A percentile compares a stretch with the other conserved stretches of the same genome.
These are phyloP conservation scores for Etheostoma nigrum DNA, from an alignment of 2,797 vertebrate species.

Conservation along the genomic window DNA sequence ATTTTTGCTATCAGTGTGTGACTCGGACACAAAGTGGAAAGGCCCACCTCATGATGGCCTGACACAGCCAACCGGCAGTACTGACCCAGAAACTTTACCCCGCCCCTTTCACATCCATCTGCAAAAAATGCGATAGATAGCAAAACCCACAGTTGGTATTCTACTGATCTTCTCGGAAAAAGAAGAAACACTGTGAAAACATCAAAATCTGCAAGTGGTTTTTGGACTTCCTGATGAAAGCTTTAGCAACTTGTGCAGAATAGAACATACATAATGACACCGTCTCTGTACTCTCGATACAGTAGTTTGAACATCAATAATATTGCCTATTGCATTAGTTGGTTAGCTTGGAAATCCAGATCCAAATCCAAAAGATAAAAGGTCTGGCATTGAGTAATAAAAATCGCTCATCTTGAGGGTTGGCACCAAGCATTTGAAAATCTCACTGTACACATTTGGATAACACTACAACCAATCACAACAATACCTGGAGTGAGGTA, in stretches of 20 bases:
- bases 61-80: slow-evolving; percentile 20
- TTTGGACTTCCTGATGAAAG: slow-evolving; percentile 12
- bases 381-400: too few species aligned
- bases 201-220: slow-evolving; percentile 9
- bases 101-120: background rate
- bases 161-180: slow-evolving; percentile 27
- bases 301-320: slow-evolving; percentile 1
- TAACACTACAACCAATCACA: too few species aligned
- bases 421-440: too few species aligned
- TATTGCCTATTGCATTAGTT: background rate
- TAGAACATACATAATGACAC: background rate
- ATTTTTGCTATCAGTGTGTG: slow-evolving; percentile 49
- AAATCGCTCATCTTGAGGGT: too few species aligned
- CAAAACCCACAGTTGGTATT: slow-evolving; percentile 12
- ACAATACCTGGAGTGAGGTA: too few species aligned
- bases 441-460: too few species aligned
- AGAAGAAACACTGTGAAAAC: slow-evolving; percentile 5
- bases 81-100: slow-evolving; percentile 60
- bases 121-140: slow-evolving; percentile 40
- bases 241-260: background rate
- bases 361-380: too few species aligned
- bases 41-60: slow-evolving; percentile 30
- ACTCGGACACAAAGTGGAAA: slow-evolving; percentile 40
- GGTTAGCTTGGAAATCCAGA: too few species aligned
- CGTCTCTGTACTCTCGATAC: background rate